Conservation (phyloP, 2,113 vertebrate species). For the Xyliphius kryptos region DNA sequence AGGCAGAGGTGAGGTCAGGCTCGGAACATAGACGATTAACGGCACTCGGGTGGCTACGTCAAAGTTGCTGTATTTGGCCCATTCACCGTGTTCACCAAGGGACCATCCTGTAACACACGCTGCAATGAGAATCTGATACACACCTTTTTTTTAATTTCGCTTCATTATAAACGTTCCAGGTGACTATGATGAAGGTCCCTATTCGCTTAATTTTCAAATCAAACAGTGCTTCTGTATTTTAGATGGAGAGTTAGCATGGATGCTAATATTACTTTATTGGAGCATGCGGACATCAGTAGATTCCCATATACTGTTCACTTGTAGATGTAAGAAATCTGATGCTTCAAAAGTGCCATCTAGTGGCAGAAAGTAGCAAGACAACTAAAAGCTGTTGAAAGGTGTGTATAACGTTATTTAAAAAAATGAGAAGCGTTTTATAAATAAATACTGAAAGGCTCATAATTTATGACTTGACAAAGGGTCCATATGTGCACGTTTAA, state of each 20-base stretch:
- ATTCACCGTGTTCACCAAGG: constrained; percentile 92
- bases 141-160: too few relatives aligned
- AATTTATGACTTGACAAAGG: too few relatives aligned
- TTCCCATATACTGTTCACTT: neutral
- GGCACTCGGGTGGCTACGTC: constrained; percentile 83
- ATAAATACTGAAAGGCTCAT: too few relatives aligned
- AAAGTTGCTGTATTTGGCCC: constrained; percentile 98
- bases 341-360: constrained; percentile 58
- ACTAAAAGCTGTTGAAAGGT: too few relatives aligned
- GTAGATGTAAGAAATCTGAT: constrained; percentile 12
- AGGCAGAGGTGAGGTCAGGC: constrained; percentile 52
- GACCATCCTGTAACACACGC: constrained; percentile 78
- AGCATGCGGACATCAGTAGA: neutral
- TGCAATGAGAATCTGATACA: neutral
- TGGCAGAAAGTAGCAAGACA: too few relatives aligned
- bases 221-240: neutral
- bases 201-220: neutral
- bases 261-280: too few relatives aligned
- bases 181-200: constrained; percentile 9
- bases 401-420: too few relatives aligned
- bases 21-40: constrained; percentile 80
- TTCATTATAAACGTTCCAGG: constrained; percentile 2
- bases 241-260: too few relatives aligned
- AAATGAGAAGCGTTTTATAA: too few relatives aligned
- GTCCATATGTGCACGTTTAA: too few relatives aligned